Evolutionary conservation across 2,888 invertebrate genomes (phyloP).

Genomic region (Acrobeloides nanus): DNA sequence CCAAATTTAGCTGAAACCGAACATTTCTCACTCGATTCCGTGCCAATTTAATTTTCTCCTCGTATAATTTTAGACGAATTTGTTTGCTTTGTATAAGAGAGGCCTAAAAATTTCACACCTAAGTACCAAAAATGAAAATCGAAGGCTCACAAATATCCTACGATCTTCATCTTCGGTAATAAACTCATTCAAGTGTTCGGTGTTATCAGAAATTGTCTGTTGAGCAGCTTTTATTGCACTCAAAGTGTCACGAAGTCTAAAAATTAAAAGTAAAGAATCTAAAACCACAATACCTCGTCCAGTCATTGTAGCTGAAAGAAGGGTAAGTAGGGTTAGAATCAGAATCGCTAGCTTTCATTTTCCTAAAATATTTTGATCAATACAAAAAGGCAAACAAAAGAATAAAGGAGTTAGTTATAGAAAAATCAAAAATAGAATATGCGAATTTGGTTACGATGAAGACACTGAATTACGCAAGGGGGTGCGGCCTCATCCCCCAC

Average conservation of each 20-base stretch:
- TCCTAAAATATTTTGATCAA: too few species aligned
- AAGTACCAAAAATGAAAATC: background rate
- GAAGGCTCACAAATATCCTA: constrained; percentile 13
- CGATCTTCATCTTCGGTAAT: constrained; percentile 11
- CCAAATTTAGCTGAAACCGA: constrained; percentile 8
- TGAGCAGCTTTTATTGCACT: constrained; percentile 7
- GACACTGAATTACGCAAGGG: too few species aligned
- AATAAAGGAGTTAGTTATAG: too few species aligned
- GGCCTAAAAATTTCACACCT: constrained; percentile 10
- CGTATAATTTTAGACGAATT: constrained; percentile 8
- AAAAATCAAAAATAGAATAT: too few species aligned
- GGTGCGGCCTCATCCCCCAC: too few species aligned
- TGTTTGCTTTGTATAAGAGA: constrained; percentile 16
- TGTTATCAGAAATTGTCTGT: constrained; percentile 1
- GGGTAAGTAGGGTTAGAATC: too few species aligned
- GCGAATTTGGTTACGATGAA: too few species aligned
- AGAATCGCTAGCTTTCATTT: too few species aligned
- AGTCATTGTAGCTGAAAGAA: constrained; percentile 13
- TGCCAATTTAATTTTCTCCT: constrained; percentile 1
- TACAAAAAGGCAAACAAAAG: too few species aligned
- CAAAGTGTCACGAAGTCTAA: constrained; percentile 13
- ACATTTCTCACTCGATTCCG: constrained; percentile 15
- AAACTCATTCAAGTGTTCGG: constrained; percentile 9
- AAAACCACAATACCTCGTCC: constrained; percentile 11
- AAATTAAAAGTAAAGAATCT: constrained; percentile 5